Evolutionary conservation across 2,113 vertebrate genomes (phyloP), one percentile per base, ranked within the genome.

Genomic region (Lepisosteus osseus): DNA sequence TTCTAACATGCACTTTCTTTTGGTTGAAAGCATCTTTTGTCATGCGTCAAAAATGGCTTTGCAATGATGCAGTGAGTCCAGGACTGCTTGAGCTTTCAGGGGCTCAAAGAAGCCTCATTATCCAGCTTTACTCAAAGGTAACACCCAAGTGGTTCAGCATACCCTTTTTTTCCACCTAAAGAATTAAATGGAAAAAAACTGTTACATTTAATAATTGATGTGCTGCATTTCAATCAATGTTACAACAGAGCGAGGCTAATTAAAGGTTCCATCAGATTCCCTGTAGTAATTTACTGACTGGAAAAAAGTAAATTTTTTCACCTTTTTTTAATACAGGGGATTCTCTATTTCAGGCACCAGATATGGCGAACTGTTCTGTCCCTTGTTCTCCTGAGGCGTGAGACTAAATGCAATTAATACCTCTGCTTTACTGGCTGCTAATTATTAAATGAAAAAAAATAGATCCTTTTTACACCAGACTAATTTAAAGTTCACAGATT

Each of bases 391-490:
- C 91, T 85, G 94, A 94, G 94, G 91, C 85, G 89, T 93, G 92
- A 94, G 92, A 95, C 95, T 89, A 96, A 95, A 96, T 94, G 95
- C 96, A 97, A 97, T 99, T 98, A 98, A 97, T 96, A 95, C 93
- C 94, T 91, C 90, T 87, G 94, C 89, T 82, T 95, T 94, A 93
- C 79, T 95, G 96, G 94, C 95, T 96, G 95, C 96, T 98, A 98
- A 99, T 98, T 98, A 96, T 98, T 97, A 96, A 96, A 95, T 88
- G 91, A 94, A 93, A 80, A 29, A 29, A 79, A 80, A 73, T 87
- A 89, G 92, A 85, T 94, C 91, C 93, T 82, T 92, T 90, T 88
- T 88, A 88, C 86, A 82, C 82, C 76, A 89, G 85, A 90, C 90
- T 91, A 90, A 92, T 91, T 92, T 93, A 93, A 91, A 91, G 87